A percentile compares a stretch with the other conserved stretches of the same genome.
Conservation (phyloP, 1,140 invertebrate species). For the Drosophila orosa region DNA sequence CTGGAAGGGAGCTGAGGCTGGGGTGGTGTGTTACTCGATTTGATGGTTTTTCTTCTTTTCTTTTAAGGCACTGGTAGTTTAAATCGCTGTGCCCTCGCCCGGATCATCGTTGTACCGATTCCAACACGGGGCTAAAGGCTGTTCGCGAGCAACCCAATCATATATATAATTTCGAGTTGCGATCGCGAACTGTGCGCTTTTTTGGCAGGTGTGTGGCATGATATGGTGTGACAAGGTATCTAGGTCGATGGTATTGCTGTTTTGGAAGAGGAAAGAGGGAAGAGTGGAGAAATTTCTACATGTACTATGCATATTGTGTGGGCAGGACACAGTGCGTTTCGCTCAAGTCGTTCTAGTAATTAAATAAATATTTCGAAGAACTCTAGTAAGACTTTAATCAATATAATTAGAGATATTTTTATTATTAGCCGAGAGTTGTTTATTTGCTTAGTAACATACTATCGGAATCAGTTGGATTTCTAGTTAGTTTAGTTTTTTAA, state of each 20-base stretch:
- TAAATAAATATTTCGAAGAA: constrained; percentile 1
- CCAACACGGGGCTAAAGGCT: constrained; percentile 5
- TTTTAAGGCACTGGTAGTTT: constrained; percentile 79
- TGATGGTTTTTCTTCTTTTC: constrained; percentile 20
- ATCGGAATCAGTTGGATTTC: constrained; percentile 16
- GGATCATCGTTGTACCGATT: not conserved
- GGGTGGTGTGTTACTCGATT: constrained; percentile 29
- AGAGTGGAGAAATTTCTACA: not conserved
- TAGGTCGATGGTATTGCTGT: constrained; percentile 45
- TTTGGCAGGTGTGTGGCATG: constrained; percentile 53
- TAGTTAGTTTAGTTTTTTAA: not conserved
- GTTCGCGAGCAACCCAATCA: constrained; percentile 17
- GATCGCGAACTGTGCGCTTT: constrained; percentile 43
- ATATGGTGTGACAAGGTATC: constrained; percentile 51
- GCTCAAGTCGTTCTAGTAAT: constrained; percentile 9
- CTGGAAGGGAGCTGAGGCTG: constrained; percentile 9
- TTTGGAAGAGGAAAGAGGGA: not conserved
- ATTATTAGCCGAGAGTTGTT: not conserved
- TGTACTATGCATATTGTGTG: not conserved
- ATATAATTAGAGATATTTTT: constrained; percentile 2
- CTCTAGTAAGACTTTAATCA: constrained; percentile 5
- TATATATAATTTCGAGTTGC: not conserved
- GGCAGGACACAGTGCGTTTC: constrained; percentile 31
- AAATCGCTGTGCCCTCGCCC: constrained; percentile 51
- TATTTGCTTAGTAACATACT: constrained; percentile 4